Conservation (phyloP, 1,140 invertebrate genomes). For the Microplitis mediator region DNA sequence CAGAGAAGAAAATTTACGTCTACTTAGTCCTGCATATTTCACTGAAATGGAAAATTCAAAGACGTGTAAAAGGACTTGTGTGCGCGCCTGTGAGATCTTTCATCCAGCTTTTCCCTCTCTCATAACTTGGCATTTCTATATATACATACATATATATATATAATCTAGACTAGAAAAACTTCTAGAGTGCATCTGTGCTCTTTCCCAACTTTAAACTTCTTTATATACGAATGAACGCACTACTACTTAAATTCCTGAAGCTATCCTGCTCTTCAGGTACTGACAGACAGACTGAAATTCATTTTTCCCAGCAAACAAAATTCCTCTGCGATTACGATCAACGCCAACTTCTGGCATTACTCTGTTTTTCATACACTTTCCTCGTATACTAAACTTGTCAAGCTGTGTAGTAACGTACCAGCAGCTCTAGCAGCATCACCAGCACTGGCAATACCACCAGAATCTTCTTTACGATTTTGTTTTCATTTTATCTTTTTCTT, state of each 20-base stretch:
- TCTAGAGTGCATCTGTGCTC: not conserved
- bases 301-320: not conserved
- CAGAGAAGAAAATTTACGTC: not conserved
- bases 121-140: too few relatives aligned
- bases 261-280: too few relatives aligned
- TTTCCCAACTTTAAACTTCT: not conserved
- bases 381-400: not conserved
- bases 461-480: not conserved
- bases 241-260: not conserved
- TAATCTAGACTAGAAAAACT: not conserved
- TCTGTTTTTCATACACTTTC: not conserved
- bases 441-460: too few relatives aligned
- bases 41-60: not conserved
- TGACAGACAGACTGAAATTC: not conserved
- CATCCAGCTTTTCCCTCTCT: not conserved
- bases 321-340: not conserved
- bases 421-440: too few relatives aligned
- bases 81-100: not conserved
- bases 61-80: too few relatives aligned
- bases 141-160: not conserved
- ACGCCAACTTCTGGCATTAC: not conserved
- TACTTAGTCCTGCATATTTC: not conserved
- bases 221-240: not conserved
- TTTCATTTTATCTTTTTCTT: not conserved
- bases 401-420: not conserved